These are phyloP conservation scores for Atta cephalotes DNA, from an alignment of 1,140 invertebrate species.

Conservation along the genomic window DNA sequence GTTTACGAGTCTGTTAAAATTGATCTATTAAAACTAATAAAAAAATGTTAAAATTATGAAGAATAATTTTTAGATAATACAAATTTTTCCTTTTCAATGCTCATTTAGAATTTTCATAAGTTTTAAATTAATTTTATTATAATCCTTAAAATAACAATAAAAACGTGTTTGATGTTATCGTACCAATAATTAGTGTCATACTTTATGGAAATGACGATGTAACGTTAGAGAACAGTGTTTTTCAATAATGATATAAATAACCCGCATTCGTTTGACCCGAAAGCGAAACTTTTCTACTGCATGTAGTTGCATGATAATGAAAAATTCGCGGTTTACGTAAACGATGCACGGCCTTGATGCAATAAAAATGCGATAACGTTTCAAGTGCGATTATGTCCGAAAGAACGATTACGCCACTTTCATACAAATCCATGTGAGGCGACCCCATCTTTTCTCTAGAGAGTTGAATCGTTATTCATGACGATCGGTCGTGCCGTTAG, in stretches of 20 bases:
- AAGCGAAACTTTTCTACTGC: neutral
- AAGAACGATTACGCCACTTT: constrained; percentile 53
- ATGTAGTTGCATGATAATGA: neutral
- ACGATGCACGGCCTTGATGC: constrained; percentile 25
- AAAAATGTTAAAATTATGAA: constrained; percentile 1
- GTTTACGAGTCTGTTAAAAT: no score
- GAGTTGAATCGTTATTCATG: constrained; percentile 54
- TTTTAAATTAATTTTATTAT: neutral
- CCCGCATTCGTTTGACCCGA: neutral
- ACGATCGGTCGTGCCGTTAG: constrained; percentile 51
- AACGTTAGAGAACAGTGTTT: neutral
- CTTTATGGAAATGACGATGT: neutral
- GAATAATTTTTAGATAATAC: neutral
- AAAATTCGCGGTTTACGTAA: neutral
- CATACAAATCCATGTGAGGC: constrained; percentile 37
- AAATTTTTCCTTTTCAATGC: neutral
- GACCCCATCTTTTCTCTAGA: constrained; percentile 41
- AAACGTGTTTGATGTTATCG: neutral
- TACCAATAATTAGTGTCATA: neutral
- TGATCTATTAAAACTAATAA: neutral
- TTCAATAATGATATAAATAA: constrained; percentile 24
- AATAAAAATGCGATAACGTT: constrained; percentile 51
- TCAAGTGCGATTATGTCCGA: constrained; percentile 41
- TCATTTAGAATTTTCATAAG: neutral
- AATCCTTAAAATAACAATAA: neutral